Evolutionary conservation across 2,113 vertebrate species (phyloP), one percentile per base, ranked within the genome.

Genomic region (Pogonocichla stellata): DNA sequence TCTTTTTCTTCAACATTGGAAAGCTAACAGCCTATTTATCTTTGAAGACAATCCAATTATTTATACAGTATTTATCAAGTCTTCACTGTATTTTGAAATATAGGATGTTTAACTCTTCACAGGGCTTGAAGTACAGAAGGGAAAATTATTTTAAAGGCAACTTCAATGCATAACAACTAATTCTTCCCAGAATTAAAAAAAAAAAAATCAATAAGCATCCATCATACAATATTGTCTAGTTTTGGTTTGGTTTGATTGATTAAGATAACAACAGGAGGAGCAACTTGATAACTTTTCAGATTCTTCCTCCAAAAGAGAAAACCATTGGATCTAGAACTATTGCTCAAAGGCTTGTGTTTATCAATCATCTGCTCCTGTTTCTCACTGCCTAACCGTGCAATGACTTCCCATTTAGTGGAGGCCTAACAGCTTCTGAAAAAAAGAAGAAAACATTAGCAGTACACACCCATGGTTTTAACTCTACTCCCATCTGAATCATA

Each of bases 61-160:
- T 95, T 92, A 93, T 94, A 86, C 69, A 54, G 60, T 75, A 94
- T 95, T 96, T 96, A 95, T 93, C 91, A 88, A 62, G 53, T 87
- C 87, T 84, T 95, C 80, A 80, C 83, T 92, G 71, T 88, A 81
- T 92, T 97, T 91, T 94, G 91, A 97, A 97, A 96, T 73, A 74
- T 51, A 89, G 17, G 36, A 34, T 86, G 20, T 53, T 90, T 75
- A 82, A 71, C 67, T 61, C 42, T 80, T 93, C 8, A 15, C 34
- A 91, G 43, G 34, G 28, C 73, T 89, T 93, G 45, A 81, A 48
- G 31, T 64, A 92, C 71, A 77, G 54, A 78, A 61, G 31, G 66
- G 29, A 45, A 96, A 96, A 96, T 67, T 1, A 71, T 61, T 94
- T 56, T 58, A 86, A 95, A 96, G 43, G n/a, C 34, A 91, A 45